A percentile compares a stretch with the other conserved stretches of the same genome.
These are phyloP conservation scores for Opisthograptis luteolata DNA, from an alignment of 2,888 invertebrate genomes.

Conservation along the genomic window DNA sequence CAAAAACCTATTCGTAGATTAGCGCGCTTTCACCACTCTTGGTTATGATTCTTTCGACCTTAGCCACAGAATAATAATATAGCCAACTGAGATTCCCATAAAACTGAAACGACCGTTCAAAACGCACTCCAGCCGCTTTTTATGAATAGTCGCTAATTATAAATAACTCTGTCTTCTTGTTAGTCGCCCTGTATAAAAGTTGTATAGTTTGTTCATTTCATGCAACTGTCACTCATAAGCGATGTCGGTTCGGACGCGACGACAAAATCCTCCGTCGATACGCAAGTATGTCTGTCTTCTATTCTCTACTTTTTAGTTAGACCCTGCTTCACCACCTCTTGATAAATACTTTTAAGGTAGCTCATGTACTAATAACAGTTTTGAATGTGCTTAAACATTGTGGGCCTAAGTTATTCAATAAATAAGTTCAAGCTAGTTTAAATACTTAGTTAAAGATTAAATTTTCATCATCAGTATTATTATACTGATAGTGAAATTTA, in stretches of 20 bases:
- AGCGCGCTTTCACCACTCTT: neutral
- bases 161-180: conserved; percentile 14
- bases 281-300: conserved; percentile 76
- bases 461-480: no score
- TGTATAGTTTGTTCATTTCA: conserved; percentile 84
- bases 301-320: conserved; percentile 34
- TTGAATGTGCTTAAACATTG: no score
- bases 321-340: conserved; percentile 7
- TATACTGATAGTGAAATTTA: no score
- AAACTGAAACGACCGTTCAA: neutral
- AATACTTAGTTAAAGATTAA: no score
- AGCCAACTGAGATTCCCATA: neutral
- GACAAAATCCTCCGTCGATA: conserved; percentile 79
- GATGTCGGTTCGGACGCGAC: conserved; percentile 80
- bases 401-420: no score
- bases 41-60: neutral
- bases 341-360: no score
- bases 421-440: no score
- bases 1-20: neutral
- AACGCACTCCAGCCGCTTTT: neutral
- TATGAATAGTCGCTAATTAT: conserved; percentile 15
- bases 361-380: no score
- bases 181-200: conserved; percentile 69
- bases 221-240: conserved; percentile 83
- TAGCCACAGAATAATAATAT: no score